Conservation (phyloP, 1,140 invertebrate species). For the Leptonema lineaticorne region DNA sequence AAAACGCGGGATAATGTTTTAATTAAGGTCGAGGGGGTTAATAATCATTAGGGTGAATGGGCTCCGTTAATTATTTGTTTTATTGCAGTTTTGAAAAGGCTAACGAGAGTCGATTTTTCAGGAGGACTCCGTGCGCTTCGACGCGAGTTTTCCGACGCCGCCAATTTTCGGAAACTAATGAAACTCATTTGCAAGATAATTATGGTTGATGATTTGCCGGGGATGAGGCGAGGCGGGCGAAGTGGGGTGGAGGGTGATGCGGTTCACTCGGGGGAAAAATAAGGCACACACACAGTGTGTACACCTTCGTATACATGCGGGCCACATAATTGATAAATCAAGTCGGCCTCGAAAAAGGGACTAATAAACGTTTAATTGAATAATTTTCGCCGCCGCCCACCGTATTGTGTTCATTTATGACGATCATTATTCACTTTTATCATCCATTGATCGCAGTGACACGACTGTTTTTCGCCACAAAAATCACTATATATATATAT, state of each 20-base stretch:
- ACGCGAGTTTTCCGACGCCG: neutral
- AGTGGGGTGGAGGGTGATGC: neutral
- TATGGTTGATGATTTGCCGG: conserved; percentile 18
- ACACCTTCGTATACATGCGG: no score
- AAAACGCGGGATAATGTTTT: conserved; percentile 1
- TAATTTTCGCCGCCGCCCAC: conserved; percentile 7
- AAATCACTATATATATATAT: no score
- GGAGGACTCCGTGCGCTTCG: neutral
- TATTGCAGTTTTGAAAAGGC: conserved; percentile 24
- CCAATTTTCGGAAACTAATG: conserved; percentile 17
- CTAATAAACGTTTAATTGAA: conserved; percentile 27
- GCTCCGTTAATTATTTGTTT: conserved; percentile 21
- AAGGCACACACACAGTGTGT: no score
- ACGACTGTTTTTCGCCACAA: conserved; percentile 10
- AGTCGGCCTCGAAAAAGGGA: conserved; percentile 4
- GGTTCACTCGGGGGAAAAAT: neutral
- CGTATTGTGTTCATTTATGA: conserved; percentile 13
- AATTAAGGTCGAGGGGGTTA: conserved; percentile 16
- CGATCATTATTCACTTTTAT: conserved; percentile 16
- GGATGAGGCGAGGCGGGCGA: neutral
- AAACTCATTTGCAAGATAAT: conserved; percentile 29
- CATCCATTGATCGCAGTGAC: conserved; percentile 17
- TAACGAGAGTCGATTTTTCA: conserved; percentile 19
- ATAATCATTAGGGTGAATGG: conserved; percentile 13
- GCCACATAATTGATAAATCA: conserved; percentile 28